These are phyloP conservation scores for Rhingia rostrata DNA, from an alignment of 2,888 invertebrate species.

Conservation along the genomic window DNA sequence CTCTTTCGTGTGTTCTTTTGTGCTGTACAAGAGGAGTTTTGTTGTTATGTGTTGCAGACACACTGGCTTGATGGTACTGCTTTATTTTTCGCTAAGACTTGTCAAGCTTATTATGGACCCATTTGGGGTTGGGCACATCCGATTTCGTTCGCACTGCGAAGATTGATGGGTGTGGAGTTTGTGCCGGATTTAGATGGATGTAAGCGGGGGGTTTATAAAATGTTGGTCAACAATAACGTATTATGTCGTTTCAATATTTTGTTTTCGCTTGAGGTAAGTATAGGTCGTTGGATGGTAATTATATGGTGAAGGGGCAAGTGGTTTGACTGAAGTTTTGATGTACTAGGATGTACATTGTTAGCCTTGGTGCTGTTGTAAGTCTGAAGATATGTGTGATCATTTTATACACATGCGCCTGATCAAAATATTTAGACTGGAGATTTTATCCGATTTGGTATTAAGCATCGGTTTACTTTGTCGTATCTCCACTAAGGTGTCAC, in stretches of 20 bases:
- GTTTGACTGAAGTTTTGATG: neutral
- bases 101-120: constrained; percentile 63
- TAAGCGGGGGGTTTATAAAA: constrained; percentile 14
- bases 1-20: constrained; percentile 37
- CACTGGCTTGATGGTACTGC: neutral
- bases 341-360: too few species aligned
- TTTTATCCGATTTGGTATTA: too few species aligned
- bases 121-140: constrained; percentile 70
- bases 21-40: constrained; percentile 29
- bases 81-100: constrained; percentile 25
- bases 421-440: too few species aligned
- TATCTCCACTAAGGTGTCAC: too few species aligned
- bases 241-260: neutral
- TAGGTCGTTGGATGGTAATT: constrained; percentile 13
- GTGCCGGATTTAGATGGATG: constrained; percentile 46
- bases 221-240: constrained; percentile 43
- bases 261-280: neutral
- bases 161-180: constrained; percentile 71
- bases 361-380: too few species aligned
- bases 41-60: constrained; percentile 21
- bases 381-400: too few species aligned
- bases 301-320: neutral
- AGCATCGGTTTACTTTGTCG: too few species aligned
- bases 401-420: too few species aligned
- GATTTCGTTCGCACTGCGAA: constrained; percentile 55